Evolutionary conservation across 2,797 vertebrate genomes (phyloP).

Genomic region (Ara ararauna): DNA sequence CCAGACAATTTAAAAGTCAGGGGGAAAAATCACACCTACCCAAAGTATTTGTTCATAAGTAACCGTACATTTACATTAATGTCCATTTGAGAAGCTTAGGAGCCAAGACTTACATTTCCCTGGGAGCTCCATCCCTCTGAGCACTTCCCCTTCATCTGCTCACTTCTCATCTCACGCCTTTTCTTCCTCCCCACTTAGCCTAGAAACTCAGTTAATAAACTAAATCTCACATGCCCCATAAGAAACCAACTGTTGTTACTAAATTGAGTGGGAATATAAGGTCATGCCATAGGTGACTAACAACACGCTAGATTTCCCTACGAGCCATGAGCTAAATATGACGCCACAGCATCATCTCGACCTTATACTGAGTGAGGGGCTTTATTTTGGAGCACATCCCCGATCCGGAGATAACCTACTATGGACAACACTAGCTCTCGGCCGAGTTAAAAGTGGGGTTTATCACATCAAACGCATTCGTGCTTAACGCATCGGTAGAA

Average conservation of each 20-base stretch:
- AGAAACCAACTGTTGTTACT: slow-evolving; percentile 79
- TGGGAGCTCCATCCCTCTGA: slow-evolving; percentile 9
- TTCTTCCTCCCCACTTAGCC: slow-evolving; percentile 63
- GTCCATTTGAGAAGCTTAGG: neutral
- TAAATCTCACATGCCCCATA: slow-evolving; percentile 63
- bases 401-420: slow-evolving; percentile 11
- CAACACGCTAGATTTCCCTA: slow-evolving; percentile 62
- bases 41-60: neutral
- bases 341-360: slow-evolving; percentile 78
- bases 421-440: neutral
- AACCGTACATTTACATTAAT: neutral
- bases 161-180: slow-evolving; percentile 19
- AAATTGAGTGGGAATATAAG: slow-evolving; percentile 78
- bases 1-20: neutral
- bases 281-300: slow-evolving; percentile 83
- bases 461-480: rapidly evolving
- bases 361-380: slow-evolving; percentile 77
- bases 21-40: rapidly evolving
- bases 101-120: slow-evolving; percentile 73
- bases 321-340: slow-evolving; percentile 83
- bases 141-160: neutral
- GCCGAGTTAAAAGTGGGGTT: neutral
- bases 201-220: slow-evolving; percentile 66
- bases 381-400: slow-evolving; percentile 21
- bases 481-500: neutral